These are phyloP conservation scores for Bactericera cockerelli DNA, from an alignment of 1,140 invertebrate genomes.

Conservation along the genomic window DNA sequence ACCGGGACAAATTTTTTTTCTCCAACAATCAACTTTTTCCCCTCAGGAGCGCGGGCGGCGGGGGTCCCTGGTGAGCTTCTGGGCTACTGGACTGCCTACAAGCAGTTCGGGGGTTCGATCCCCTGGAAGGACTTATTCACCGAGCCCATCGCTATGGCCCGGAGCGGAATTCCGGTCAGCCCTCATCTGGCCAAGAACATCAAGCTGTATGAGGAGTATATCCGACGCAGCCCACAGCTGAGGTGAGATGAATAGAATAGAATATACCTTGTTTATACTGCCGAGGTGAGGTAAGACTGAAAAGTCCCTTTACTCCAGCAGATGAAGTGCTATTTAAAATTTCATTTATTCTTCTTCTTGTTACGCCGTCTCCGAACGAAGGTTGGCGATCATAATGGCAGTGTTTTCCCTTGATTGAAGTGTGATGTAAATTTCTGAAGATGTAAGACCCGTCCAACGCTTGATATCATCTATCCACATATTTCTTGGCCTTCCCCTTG, in stretches of 20 bases:
- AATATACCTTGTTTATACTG: not conserved
- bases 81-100: slow-evolving; percentile 68
- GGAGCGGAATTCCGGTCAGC: slow-evolving; percentile 50
- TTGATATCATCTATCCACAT: no score
- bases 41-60: slow-evolving; percentile 50
- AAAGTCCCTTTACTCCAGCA: no score
- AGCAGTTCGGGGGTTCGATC: slow-evolving; percentile 52
- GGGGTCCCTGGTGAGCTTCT: slow-evolving; percentile 81
- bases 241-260: slow-evolving; percentile 12
- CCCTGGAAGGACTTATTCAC: slow-evolving; percentile 61
- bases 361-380: no score
- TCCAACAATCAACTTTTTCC: no score
- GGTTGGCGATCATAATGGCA: no score
- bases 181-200: slow-evolving; percentile 32
- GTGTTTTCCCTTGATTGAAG: no score
- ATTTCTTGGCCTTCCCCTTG: no score
- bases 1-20: no score
- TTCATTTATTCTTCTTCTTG: not conserved
- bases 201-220: slow-evolving; percentile 10
- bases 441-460: no score
- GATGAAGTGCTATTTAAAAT: not conserved
- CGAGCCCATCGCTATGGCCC: slow-evolving; percentile 60
- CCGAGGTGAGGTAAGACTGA: no score
- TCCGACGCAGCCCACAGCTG: slow-evolving; percentile 11
- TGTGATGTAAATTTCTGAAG: no score